A percentile compares a stretch with the other conserved stretches of the same genome.
Conservation (phyloP, 2,113 vertebrate species). For the Steatornis caripensis region DNA sequence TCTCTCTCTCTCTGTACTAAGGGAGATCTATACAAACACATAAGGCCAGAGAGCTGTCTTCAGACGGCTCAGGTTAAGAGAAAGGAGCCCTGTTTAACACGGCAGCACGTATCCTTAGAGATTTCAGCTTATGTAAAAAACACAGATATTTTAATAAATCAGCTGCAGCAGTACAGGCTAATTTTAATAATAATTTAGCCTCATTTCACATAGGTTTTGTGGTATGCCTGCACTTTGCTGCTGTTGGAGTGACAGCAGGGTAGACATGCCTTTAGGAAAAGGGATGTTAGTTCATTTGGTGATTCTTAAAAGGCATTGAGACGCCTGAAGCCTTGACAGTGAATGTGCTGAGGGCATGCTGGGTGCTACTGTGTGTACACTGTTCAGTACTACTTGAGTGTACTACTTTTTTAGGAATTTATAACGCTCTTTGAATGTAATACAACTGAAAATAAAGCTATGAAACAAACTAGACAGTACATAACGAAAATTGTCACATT, state of each 20-base stretch:
- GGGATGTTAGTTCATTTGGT: rapidly evolving
- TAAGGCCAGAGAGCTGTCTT: not conserved
- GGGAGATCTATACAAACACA: not conserved
- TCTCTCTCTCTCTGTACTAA: not conserved
- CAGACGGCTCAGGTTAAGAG: not conserved
- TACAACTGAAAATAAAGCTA: not conserved
- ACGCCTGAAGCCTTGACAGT: not conserved
- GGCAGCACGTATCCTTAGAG: not conserved
- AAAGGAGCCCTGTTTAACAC: not conserved
- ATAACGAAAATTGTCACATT: not conserved
- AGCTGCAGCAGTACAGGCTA: not conserved
- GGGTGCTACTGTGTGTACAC: not conserved
- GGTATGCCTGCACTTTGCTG: not conserved
- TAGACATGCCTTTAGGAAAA: not conserved
- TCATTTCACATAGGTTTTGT: not conserved
- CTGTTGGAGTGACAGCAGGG: not conserved
- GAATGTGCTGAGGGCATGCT: not conserved
- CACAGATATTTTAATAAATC: not conserved
- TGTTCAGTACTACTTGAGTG: not conserved
- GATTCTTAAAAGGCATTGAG: not conserved
- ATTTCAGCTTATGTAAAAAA: not conserved
- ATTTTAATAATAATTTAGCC: too few relatives aligned
- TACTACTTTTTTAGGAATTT: not conserved
- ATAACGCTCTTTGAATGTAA: not conserved
- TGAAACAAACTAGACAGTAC: not conserved